Conservation (phyloP, 2,797 vertebrate genomes). For the Urosaurus nigricauda region DNA sequence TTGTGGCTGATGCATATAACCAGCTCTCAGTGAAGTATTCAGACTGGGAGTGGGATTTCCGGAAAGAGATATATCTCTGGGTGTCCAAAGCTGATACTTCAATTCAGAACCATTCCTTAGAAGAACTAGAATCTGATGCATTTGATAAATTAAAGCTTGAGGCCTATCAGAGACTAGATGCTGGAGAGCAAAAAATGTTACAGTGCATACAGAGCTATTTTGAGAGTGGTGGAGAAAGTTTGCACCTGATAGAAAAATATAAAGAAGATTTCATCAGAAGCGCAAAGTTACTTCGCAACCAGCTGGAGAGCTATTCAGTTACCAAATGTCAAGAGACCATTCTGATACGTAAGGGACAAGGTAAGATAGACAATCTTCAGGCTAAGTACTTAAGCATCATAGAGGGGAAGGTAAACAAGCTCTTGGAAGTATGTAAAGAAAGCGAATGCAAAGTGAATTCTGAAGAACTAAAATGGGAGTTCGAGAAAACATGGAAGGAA, state of each 20-base stretch:
- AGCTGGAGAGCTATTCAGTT: conserved; percentile 60
- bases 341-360: conserved; percentile 69
- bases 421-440: conserved; percentile 71
- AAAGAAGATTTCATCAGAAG: conserved; percentile 69
- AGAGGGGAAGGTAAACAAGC: conserved; percentile 71
- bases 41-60: conserved; percentile 70
- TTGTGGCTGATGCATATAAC: conserved; percentile 77
- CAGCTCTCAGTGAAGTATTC: conserved; percentile 78
- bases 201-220: conserved; percentile 69
- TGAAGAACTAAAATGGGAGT: conserved; percentile 75
- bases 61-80: conserved; percentile 76
- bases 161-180: conserved; percentile 66
- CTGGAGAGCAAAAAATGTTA: conserved; percentile 70
- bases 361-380: conserved; percentile 74
- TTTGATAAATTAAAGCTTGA: conserved; percentile 62
- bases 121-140: conserved; percentile 50
- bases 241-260: conserved; percentile 70
- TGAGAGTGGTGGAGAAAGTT: conserved; percentile 64
- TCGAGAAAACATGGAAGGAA: conserved; percentile 77
- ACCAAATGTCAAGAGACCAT: conserved; percentile 67
- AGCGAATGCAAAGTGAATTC: conserved; percentile 64
- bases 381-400: conserved; percentile 66
- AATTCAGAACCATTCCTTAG: conserved; percentile 35
- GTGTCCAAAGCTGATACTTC: conserved; percentile 66
- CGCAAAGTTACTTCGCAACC: conserved; percentile 66